Base-by-base conservation (phyloP, 2,797 vertebrate species). In the Lacerta bilineata region DNA sequence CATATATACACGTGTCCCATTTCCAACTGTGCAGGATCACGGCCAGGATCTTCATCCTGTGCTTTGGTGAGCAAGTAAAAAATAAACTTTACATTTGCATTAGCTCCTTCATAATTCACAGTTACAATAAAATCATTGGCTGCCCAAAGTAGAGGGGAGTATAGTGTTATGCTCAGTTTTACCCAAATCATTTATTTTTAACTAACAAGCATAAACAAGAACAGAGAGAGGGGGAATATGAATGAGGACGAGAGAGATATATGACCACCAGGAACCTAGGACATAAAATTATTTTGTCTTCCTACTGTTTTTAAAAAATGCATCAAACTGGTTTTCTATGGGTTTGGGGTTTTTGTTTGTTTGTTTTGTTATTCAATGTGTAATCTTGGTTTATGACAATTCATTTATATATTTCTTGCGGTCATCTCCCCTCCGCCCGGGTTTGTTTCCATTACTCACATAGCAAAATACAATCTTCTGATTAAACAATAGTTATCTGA, bases 401-500 rank as follows among this genome's bases (percentile, higher is more conserved):
- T 93, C 93, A 91, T 94, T 66, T 81, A 5, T 79, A 64, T 74
- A 74, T 64, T 61, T 90, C 89, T 94, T 95, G 86, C 15, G 50
- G 50, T 15, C 13, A 55, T 55, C 50, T 55, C 50, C 50, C 50
- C 1, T 55, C 50, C 68, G n/a, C 68, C 36, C 90, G 87, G 61
- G 91, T 94, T 93, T 64, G 8, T 82, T 92, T 90, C 93, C 92
- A 94, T 93, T 92, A 93, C 93, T 95, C 88, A 93, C 91, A 91
- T 91, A 95, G 83, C 93, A 94, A 95, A 96, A 96, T 93, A 95
- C 86, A 95, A 69, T 94, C 94, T 96, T 96, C 85, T 92, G 91
- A 93, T 95, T 94, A 95, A 96, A 96, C 91, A 95, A 91, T 94
- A 95, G 91, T 95, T 95, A 95, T 96, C 93, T 92, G 94, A 96